Base-by-base conservation (phyloP, 2,113 vertebrate species). In the Leptobrachium ailaonicum region DNA sequence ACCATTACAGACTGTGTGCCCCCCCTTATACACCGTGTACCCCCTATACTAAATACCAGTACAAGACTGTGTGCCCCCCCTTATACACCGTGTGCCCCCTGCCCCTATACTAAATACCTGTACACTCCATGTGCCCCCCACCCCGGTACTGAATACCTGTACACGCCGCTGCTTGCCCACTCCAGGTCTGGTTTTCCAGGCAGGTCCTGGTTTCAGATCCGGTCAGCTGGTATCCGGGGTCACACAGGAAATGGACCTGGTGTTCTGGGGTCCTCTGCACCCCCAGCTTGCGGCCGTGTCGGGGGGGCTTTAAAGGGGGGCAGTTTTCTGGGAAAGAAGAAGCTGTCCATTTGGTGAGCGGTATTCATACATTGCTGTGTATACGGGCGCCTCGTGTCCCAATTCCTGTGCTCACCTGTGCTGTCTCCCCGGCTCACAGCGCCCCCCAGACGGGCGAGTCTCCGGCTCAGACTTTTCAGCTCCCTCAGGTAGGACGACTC, bases 161-260 rank as follows among this genome's bases (percentile, higher is more conserved):
- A 83, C 95, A 97, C 82, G 82, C 60, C 1, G 95, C 83, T 14
- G 90, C 89, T 83, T 91, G 90, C 73, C 95, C 90, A 0, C 92
- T 95, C 95, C 95, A 96, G 0, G 77, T 92, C 80, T 85, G 85
- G 68, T 91, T 84, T 0, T 93, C 91, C 80, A 88, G 88, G 87
- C 95, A 96, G 67, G 87, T 0, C 3, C 92, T 90, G 0, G 90
- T 95, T 87, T 95, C 93, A 0, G 94, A 90, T 63, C 95, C 95
- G 71, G 91, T 83, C 80, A 97, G 88, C 71, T 20, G 87, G 83
- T 92, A 96, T 1, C 95, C 93, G 0, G 72, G 43, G 0, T 94
- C 63, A 12, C 95, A 97, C 81, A 94, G 1, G 0, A 96, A 93
- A 80, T 96, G 94, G 73, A 94, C 76, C 12, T 97, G 94, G 0